These are phyloP conservation scores for Sinohyriopsis cumingii DNA, from an alignment of 2,888 invertebrate genomes.

Conservation along the genomic window DNA sequence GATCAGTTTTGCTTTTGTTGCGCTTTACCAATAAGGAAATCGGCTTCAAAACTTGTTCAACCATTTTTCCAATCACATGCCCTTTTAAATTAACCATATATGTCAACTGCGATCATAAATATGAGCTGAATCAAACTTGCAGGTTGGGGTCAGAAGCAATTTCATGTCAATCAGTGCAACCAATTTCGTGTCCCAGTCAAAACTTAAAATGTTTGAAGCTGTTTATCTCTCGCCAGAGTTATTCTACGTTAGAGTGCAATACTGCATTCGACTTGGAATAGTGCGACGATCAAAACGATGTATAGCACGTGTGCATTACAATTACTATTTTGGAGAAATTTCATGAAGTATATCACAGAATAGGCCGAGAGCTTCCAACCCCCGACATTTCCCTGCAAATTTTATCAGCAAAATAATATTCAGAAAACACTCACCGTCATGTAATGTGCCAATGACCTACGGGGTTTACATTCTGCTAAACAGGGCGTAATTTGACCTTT, in stretches of 20 bases:
- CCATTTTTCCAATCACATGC: too few species aligned
- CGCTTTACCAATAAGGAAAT: too few species aligned
- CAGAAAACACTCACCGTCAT: conserved; percentile 76
- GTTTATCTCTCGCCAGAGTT: too few species aligned
- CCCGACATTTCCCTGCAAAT: conserved; percentile 71
- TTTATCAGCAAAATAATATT: conserved; percentile 75
- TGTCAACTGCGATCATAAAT: too few species aligned
- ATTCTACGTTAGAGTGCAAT: conserved; percentile 39
- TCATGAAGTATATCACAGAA: conserved; percentile 27
- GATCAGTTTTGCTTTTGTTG: too few species aligned
- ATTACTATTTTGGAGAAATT: conserved; percentile 18
- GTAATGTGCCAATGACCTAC: conserved; percentile 72
- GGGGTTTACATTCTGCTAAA: conserved; percentile 68
- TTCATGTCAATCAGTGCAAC: too few species aligned
- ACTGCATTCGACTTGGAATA: conserved; percentile 45
- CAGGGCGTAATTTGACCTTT: conserved; percentile 69
- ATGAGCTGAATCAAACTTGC: too few species aligned
- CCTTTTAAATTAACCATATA: too few species aligned
- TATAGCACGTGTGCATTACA: conserved; percentile 35
- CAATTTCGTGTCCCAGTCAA: too few species aligned
- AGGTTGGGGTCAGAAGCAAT: too few species aligned
- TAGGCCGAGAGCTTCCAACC: conserved; percentile 31
- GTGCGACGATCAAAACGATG: conserved; percentile 26
- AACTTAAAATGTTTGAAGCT: too few species aligned
- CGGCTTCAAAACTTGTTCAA: too few species aligned